phyloP scores from a whole-genome alignment of 2,113 vertebrate genomes.

The Pampusana beccarii region DNA sequence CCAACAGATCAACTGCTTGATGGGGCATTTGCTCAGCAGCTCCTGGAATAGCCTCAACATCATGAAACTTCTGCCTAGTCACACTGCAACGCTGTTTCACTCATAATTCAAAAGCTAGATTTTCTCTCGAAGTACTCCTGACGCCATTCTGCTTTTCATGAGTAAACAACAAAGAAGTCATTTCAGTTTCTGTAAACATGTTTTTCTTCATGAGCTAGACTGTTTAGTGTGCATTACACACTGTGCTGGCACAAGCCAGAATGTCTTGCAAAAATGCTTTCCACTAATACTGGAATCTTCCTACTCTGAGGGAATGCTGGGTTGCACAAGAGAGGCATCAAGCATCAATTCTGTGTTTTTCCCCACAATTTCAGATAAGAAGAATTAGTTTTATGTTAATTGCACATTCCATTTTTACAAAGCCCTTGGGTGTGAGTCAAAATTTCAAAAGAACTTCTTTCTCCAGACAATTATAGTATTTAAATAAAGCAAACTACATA shows the following conservation, averaged over 20 bases:
- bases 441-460: neutral
- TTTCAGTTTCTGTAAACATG: conserved; percentile 67
- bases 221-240: conserved; percentile 57
- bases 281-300: conserved; percentile 56
- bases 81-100: neutral
- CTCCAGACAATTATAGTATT: neutral
- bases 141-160: conserved; percentile 32
- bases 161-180: conserved; percentile 61
- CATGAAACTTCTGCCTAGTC: neutral
- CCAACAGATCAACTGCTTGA: neutral
- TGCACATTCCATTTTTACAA: conserved; percentile 29
- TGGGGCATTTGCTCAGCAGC: neutral
- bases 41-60: neutral
- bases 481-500: neutral
- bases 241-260: conserved; percentile 16
- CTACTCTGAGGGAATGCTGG: conserved; percentile 24
- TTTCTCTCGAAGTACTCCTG: conserved; percentile 7
- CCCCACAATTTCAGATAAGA: conserved; percentile 4
- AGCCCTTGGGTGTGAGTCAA: neutral
- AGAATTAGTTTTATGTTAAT: conserved; percentile 23
- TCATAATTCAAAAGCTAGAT: conserved; percentile 3
- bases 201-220: conserved; percentile 61
- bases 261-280: conserved; percentile 55
- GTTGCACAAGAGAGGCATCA: conserved; percentile 54
- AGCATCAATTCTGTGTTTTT: neutral